These are phyloP conservation scores for Leptarthrus brevirostris DNA, from an alignment of 2,888 invertebrate species.

Conservation along the genomic window DNA sequence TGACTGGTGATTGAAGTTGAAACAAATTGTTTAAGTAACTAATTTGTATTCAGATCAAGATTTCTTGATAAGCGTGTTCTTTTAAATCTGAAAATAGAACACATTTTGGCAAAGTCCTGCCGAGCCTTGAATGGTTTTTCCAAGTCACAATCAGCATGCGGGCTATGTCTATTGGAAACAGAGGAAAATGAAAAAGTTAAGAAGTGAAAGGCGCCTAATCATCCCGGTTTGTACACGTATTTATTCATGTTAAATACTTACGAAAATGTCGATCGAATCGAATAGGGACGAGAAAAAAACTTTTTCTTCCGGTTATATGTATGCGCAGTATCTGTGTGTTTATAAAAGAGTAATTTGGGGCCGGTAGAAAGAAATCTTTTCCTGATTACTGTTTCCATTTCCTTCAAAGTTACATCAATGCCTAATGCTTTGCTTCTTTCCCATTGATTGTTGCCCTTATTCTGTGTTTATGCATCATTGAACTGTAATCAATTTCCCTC, in stretches of 20 bases:
- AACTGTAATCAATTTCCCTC: slow-evolving; percentile 56
- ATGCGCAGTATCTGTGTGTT: background rate
- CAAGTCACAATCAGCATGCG: slow-evolving; percentile 26
- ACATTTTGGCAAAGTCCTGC: slow-evolving; percentile 7
- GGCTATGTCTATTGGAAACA: background rate
- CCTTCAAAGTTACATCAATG: slow-evolving; percentile 26
- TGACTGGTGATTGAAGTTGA: slow-evolving; percentile 14
- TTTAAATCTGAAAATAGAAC: slow-evolving; percentile 35
- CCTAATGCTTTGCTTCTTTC: background rate
- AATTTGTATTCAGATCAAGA: slow-evolving; percentile 43
- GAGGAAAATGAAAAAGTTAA: slow-evolving; percentile 41
- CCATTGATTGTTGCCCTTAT: slow-evolving; percentile 47
- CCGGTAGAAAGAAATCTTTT: slow-evolving; percentile 20
- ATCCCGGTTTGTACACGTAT: slow-evolving; percentile 27
- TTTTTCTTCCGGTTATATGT: background rate
- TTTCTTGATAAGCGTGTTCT: slow-evolving; percentile 41
- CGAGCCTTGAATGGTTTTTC: slow-evolving; percentile 13
- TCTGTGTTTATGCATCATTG: slow-evolving; percentile 56
- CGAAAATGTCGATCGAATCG: slow-evolving; percentile 10
- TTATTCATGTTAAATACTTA: slow-evolving; percentile 34
- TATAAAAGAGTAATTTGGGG: background rate
- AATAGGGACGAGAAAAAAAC: slow-evolving; percentile 3
- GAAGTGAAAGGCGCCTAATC: slow-evolving; percentile 41
- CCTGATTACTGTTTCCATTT: slow-evolving; percentile 35
- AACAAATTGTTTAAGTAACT: slow-evolving; percentile 41